These are phyloP conservation scores for Enteromius paludinosus DNA, from an alignment of 2,797 vertebrate genomes.

Conservation along the genomic window DNA sequence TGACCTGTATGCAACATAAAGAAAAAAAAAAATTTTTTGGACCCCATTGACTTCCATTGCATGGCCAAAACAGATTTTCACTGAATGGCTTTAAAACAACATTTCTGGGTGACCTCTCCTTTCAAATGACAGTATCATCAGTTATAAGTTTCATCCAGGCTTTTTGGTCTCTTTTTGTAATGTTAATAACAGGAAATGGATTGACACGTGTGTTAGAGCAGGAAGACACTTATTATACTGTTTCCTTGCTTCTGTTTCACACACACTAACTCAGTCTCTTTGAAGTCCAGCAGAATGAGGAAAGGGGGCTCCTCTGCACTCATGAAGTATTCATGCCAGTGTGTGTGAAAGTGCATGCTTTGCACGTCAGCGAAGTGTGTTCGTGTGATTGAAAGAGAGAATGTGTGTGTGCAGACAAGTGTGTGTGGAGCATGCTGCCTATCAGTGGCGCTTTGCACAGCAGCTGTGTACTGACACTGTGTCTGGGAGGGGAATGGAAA, in stretches of 20 bases:
- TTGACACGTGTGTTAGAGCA: constrained; percentile 21
- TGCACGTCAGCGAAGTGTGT: constrained; percentile 53
- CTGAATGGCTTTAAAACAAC: neutral
- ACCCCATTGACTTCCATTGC: neutral
- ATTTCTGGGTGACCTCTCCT: constrained; percentile 1
- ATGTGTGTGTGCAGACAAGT: constrained; percentile 41
- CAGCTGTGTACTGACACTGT: constrained; percentile 64
- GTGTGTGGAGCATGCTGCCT: constrained; percentile 46
- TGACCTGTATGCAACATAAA: neutral
- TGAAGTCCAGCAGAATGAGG: constrained; percentile 70
- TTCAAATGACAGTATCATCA: constrained; percentile 3
- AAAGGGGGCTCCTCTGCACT: constrained; percentile 66
- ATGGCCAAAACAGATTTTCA: neutral
- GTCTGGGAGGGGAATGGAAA: constrained; percentile 62
- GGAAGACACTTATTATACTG: constrained; percentile 54
- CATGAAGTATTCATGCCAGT: constrained; percentile 76
- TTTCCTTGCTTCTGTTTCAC: constrained; percentile 40
- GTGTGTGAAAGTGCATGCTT: constrained; percentile 55
- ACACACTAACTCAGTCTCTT: constrained; percentile 60
- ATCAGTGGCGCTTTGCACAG: constrained; percentile 64
- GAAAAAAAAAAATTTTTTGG: neutral
- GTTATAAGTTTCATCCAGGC: constrained; percentile 7
- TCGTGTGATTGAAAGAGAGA: constrained; percentile 41
- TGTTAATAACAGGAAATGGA: constrained; percentile 35
- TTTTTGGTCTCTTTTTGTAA: constrained; percentile 27